Evolutionary conservation across 2,888 invertebrate species (phyloP), one percentile per base, ranked within the genome.

Genomic region (Drosophila parthenogenetica): DNA sequence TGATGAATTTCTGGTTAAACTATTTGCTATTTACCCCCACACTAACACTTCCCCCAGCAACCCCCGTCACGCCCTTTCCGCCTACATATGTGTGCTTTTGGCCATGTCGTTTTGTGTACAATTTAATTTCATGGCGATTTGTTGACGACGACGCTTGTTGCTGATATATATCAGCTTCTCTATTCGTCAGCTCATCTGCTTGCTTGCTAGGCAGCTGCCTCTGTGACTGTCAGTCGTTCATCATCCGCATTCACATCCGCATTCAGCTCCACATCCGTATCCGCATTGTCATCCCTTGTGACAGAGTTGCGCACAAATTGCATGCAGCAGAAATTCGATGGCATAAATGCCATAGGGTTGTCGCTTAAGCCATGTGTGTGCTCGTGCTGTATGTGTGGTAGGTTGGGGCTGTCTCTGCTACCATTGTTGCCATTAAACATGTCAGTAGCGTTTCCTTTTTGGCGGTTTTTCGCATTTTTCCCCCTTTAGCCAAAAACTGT

Each of bases 71-170:
- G 14, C 55, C 43, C 22, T 16, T 16, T 22, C 11, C 10, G 16
- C n/a, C 42, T 4, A 45, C 29, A 13, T 29, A 43, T 60, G 17
- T 37, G 13, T 25, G 22, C 48, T 57, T 53, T 57, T 69, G 74
- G 42, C 46, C 62, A 54, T 70, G 73, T 69, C 68, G 60, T 46
- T 70, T 57, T 69, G 74, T 79, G 72, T 81, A 84, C 72, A 84
- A 79, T 89, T 81, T 84, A 89, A 85, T 89, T 89, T 89, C 74
- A 74, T 83, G 89, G 74, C 89, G 87, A 74, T 77, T 86, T 87
- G 86, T 73, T 73, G 71, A 69, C 73, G 75, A 67, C 54, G 65
- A 49, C 58, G 51, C 35, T 70, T 75, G 85, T 65, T 66, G 68
- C 70, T 69, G 65, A 75, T 75, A 58, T 69, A 50, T 55, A 55